A percentile compares a stretch with the other conserved stretches of the same genome.
Evolutionary conservation across 2,113 vertebrate species (phyloP).

Genomic region (Drymodes brunneopygia): DNA sequence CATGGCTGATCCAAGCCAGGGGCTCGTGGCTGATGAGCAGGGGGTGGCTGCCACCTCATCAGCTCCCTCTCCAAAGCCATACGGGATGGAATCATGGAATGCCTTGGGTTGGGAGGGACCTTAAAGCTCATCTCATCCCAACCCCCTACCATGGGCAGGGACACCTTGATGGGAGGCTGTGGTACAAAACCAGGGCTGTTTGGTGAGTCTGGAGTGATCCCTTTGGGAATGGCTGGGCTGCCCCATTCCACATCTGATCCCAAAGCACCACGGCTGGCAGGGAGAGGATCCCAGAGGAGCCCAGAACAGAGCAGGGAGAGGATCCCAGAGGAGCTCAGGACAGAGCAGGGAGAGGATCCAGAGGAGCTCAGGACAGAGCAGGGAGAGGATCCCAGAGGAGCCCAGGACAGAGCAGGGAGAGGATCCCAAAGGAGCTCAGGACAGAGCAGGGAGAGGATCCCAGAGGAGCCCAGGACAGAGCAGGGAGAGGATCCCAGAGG

Average conservation of each 20-base stretch:
- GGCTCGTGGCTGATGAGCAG: background rate
- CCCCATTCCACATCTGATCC: fast-evolving
- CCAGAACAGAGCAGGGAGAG: background rate
- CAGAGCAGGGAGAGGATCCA: background rate
- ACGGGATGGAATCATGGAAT: background rate
- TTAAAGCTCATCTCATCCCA: background rate
- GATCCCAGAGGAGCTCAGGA: background rate
- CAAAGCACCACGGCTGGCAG: fast-evolving
- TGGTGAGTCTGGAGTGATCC: fast-evolving
- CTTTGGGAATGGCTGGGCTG: fast-evolving
- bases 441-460: background rate
- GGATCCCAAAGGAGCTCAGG: fast-evolving
- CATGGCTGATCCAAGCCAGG: fast-evolving
- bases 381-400: background rate
- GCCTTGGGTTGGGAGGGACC: background rate
- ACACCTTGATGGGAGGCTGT: background rate
- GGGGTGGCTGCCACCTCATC: background rate
- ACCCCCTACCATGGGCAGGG: background rate
- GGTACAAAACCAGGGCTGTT: fast-evolving
- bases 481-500: background rate
- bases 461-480: too few relatives aligned
- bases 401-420: too few relatives aligned
- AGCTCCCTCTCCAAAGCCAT: background rate
- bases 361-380: too few relatives aligned
- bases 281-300: background rate